phyloP scores from a whole-genome alignment of 2,113 vertebrate species.

The Mus pahari region DNA sequence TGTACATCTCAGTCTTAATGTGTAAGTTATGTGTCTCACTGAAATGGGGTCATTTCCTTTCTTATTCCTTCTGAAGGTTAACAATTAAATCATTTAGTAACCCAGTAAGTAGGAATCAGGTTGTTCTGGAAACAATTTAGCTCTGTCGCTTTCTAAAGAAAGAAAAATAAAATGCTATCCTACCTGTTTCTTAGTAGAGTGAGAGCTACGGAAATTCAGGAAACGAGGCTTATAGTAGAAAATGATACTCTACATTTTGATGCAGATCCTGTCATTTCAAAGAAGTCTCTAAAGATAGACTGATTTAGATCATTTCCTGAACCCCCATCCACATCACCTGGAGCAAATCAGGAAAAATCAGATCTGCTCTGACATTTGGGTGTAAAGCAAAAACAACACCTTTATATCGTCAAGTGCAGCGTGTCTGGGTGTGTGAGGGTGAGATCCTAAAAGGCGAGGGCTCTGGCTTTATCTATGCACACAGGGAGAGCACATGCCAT shows the following conservation, averaged over 20 bases:
- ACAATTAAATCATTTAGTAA: conserved; percentile 58
- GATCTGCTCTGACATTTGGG: conserved; percentile 65
- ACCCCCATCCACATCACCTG: conserved; percentile 71
- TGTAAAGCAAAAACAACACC: conserved; percentile 78
- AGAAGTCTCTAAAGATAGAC: conserved; percentile 57
- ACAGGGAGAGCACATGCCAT: neutral
- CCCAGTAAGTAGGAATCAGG: neutral
- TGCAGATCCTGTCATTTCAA: conserved; percentile 64
- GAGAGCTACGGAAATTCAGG: conserved; percentile 50
- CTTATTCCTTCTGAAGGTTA: conserved; percentile 46
- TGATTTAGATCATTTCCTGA: conserved; percentile 76
- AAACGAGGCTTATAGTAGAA: conserved; percentile 14
- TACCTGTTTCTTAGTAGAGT: neutral
- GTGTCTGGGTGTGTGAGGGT: conserved; percentile 68
- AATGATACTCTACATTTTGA: conserved; percentile 29
- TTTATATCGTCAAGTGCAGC: conserved; percentile 73
- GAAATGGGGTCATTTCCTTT: conserved; percentile 17
- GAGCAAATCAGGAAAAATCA: conserved; percentile 75
- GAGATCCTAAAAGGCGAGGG: conserved; percentile 62
- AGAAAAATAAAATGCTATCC: neutral
- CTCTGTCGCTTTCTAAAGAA: neutral
- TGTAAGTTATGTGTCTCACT: neutral
- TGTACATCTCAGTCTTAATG: conserved; percentile 31
- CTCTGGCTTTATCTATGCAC: neutral
- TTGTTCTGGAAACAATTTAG: conserved; percentile 40